Evolutionary conservation across 2,113 vertebrate species (phyloP), one percentile per base, ranked within the genome.

Genomic region (Prionailurus bengalensis): DNA sequence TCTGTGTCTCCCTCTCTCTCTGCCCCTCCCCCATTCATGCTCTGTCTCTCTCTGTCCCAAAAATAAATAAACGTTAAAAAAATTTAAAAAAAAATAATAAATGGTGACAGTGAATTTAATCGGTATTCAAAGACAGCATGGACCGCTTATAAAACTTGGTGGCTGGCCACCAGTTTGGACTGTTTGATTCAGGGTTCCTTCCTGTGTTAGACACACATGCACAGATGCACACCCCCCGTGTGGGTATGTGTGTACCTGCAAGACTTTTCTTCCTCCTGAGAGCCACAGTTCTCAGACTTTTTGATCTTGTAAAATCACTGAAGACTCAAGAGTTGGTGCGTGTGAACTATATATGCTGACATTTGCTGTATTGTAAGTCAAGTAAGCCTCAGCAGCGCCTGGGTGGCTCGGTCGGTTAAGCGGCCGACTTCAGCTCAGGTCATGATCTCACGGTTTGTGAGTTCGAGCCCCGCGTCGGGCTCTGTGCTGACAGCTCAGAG

Each of bases 241-340:
- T 85, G 39, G 19, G 31, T 33, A 31, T 9, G 2, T 53, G 45
- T 5, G 6, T 19, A 4, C 4, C 1, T 12, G 16, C 16, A 61
- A 23, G n/a, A 23, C 21, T 27, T 92, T 53, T 45, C n/a, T 61
- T 53, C n/a, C 23, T 83, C 12, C 89, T 89, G 39, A 78, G 73
- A 92, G 42, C 36, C 48, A 68, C 4, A 17, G 21, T 87, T 89
- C 36, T 91, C 68, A 83, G 79, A 91, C 81, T 70, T 88, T 76
- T 84, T 48, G 16, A 27, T 66, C 42, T 89, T 81, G 27, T 23
- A 8, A 61, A 61, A 23, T 23, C 31, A 76, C 36, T 16, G 36
- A 92, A 39, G 73, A 85, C 31, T 5, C 19, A 27, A 66, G 83
- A 84, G 10, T 76, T 66, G 31, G 23, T 85, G 68, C 23, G 1